phyloP scores from a whole-genome alignment of 1,140 invertebrate genomes.

The Brachionus rotundiformis region DNA sequence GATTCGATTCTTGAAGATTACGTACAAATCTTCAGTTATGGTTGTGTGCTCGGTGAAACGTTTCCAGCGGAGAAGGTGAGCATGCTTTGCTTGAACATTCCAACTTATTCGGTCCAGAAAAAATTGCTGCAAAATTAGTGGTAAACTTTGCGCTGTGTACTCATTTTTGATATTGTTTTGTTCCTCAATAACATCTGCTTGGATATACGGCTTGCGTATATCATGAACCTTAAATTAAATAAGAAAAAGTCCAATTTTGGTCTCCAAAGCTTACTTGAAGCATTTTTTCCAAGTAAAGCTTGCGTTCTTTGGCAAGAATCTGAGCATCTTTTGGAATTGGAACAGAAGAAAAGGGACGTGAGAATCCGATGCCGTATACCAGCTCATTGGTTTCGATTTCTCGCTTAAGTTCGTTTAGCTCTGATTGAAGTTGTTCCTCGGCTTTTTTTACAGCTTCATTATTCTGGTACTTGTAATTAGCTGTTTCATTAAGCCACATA shows the following conservation, averaged over 20 bases:
- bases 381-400: slow-evolving; percentile 63
- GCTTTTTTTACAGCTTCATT: slow-evolving; percentile 55
- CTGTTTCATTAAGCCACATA: slow-evolving; percentile 25
- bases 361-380: slow-evolving; percentile 57
- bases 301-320: slow-evolving; percentile 49
- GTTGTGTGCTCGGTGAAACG: slow-evolving; percentile 61
- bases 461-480: slow-evolving; percentile 30
- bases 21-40: slow-evolving; percentile 60
- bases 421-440: slow-evolving; percentile 58
- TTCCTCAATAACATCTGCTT: slow-evolving; percentile 60
- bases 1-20: slow-evolving; percentile 58
- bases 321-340: slow-evolving; percentile 52
- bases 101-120: slow-evolving; percentile 57
- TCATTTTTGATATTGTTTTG: slow-evolving; percentile 59
- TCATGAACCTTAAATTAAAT: slow-evolving; percentile 58
- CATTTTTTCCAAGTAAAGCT: slow-evolving; percentile 57
- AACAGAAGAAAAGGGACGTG: slow-evolving; percentile 47
- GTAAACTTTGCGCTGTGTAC: slow-evolving; percentile 59
- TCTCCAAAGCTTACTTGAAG: slow-evolving; percentile 57
- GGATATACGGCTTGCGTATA: slow-evolving; percentile 58
- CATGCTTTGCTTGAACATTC: slow-evolving; percentile 60
- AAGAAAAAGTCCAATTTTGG: not conserved
- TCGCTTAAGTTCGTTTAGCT: slow-evolving; percentile 60
- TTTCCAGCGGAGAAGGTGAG: slow-evolving; percentile 62
- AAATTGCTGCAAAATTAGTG: slow-evolving; percentile 61